Evolutionary conservation across 2,797 vertebrate genomes (phyloP), one percentile per base, ranked within the genome.

Genomic region (Hippopotamyrus pictus): DNA sequence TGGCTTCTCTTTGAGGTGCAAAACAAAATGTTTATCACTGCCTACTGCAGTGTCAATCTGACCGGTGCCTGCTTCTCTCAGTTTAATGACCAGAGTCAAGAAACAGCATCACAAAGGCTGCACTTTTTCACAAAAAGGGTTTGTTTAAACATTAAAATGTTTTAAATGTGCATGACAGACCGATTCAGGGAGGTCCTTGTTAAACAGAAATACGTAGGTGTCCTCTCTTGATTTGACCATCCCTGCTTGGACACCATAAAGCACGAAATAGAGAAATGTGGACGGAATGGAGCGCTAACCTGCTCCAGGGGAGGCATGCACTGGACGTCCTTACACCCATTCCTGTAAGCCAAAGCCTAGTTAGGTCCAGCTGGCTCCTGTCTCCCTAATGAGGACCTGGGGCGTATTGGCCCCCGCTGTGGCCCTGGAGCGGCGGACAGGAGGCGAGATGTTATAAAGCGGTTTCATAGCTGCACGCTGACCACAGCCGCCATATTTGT

Each of bases 21-120:
- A 44, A 79, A 79, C 73, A 79, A 79, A 79, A 44, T 79, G 73
- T 44, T 79, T 79, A 44, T 79, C 73, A 44, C 73, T 79, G 73
- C 14, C 37, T 17, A n/a, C 37, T 79, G 9, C 73, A 44, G 73
- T 19, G 11, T 33, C 62, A 29, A 76, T 76, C 29, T 41, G 37
- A 76, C 29, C 17, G 29, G 12, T 41, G 69, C 17, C 37, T 44
- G 73, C 19, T 79, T 79, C 65, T 29, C 65, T 37, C 73, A 79
- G 14, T 79, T 79, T 79, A 79, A 79, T 79, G 73, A 79, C 73
- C 37, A 11, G 69, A 76, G 29, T 41, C 69, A 76, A 76, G 33
- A 76, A 19, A 37, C 69, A 7, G 44, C 44, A 79, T 44, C 33
- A 44, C 37, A 44, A 44, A 79, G 73, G 37, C 17, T 44, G 19